Evolutionary conservation across 1,140 invertebrate species (phyloP), one percentile per base, ranked within the genome.

Genomic region (Apis florea): DNA sequence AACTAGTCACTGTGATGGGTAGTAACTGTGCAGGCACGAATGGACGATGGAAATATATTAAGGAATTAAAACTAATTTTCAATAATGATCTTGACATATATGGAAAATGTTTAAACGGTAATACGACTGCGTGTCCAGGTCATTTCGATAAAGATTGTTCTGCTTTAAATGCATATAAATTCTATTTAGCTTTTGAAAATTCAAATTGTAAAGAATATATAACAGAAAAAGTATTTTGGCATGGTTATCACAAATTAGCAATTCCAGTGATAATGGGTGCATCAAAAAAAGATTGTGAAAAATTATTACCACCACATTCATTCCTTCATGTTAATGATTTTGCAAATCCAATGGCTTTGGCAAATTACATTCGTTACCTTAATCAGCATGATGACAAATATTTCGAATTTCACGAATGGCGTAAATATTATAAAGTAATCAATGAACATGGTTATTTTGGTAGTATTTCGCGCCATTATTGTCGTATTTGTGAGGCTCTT

Each of bases 141-240:
- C 95, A 96, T 86, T 95, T 96, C 76, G 89, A 82, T 70, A 84
- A 82, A 0, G 95, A 96, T 83, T 97, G 96, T 83, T 84, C 91
- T 2, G 69, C 90, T 19, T 90, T 96, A 13, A 86, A 94, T 4
- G 69, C 93, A 0, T 97, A 97, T 90, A 94, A 96, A 83, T 97
- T 97, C 90, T 97, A 97, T 89, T 90, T 97, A 51, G 94, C 96
- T 0, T 96, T 97, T 79, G 97, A 97, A 92, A 97, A 97, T 88
- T 95, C 95, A 0, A 94, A 95, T 79, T 97, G 96, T 80, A 90
- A 92, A n/a, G 95, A 96, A 85, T 97, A 97, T 85, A 89, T 97
- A 40, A 96, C 96, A 0, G 96, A 97, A 86, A 97, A 97, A 88
- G 89, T 96, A 12, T 97, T 95, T 91, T 95, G 95, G 93, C 94